Base-by-base conservation (phyloP, 2,113 vertebrate species). In the Fukomys damarensis region DNA sequence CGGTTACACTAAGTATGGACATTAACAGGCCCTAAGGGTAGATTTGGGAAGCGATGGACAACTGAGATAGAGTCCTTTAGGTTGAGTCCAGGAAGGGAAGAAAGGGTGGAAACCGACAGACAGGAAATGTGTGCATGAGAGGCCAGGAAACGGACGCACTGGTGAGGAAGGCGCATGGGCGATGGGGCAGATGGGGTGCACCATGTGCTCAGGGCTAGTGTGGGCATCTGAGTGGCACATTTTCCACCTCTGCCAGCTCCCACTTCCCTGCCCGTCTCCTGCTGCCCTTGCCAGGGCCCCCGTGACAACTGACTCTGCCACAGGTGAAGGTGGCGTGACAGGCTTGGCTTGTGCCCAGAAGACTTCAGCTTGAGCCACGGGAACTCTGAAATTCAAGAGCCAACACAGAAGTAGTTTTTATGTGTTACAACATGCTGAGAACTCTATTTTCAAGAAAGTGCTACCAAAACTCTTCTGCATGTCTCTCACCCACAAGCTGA, bases 401-500 rank as follows among this genome's bases (percentile, higher is more conserved):
- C 32, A 63, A 38, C 8, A 35, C 2, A 65, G 63, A 26, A 68
- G 65, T 26, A 74, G 26, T 81, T 66, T 66, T 11, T 35, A 80
- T 38, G 9, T 59, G 59, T 49, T 19, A 76, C 35, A 8, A 12
- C 3, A 41, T 11, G 88, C 32, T 7, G 35, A n/a, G n/a, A 68
- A 35, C 65, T 7, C 30, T 30, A 35, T 56, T n/a, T 19, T 79
- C 43, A 59, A 35, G 16, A 26, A 52, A 52, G 24, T 56, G 43
- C n/a, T 66, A 43, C 14, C 41, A 30, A 89, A 70, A 61, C 49
- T 54, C 77, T 46, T 1, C 46, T 35, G 12, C 9, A 5, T 72
- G 10, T 76, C 24, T 86, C 95, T 98, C 74, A 98, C 98, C 98
- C 96, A 97, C 13, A 93, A 99, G 79, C 32, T 99, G 99, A 0